phyloP scores from a whole-genome alignment of 1,140 invertebrate species.

The Agraylea sexmaculata region DNA sequence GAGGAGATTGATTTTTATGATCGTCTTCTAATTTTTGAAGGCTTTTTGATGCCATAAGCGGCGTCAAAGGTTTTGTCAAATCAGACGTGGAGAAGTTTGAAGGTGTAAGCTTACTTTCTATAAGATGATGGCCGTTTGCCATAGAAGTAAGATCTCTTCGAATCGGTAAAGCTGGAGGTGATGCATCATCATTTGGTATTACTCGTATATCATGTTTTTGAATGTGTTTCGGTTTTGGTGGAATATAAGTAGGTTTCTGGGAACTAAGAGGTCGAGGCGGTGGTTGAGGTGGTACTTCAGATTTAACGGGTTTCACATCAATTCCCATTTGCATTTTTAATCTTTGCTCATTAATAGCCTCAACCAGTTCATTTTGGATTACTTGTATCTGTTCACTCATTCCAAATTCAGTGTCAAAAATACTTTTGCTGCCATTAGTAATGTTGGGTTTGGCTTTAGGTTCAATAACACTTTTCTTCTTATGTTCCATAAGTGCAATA shows the following conservation, averaged over 20 bases:
- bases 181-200: slow-evolving; percentile 22
- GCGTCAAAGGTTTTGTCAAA: slow-evolving; percentile 7
- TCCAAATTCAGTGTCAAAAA: slow-evolving; percentile 20
- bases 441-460: slow-evolving; percentile 7
- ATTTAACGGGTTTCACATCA: slow-evolving; percentile 4
- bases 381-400: slow-evolving; percentile 23
- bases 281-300: slow-evolving; percentile 31
- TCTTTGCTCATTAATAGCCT: slow-evolving; percentile 17
- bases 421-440: slow-evolving; percentile 12
- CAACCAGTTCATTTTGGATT: slow-evolving; percentile 18
- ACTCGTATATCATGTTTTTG: slow-evolving; percentile 35
- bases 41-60: slow-evolving; percentile 14
- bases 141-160: slow-evolving; percentile 16
- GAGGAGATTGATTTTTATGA: slow-evolving; percentile 7
- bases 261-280: slow-evolving; percentile 29
- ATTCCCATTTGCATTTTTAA: slow-evolving; percentile 13
- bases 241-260: slow-evolving; percentile 20
- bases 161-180: slow-evolving; percentile 6
- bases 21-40: slow-evolving; percentile 17
- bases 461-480: slow-evolving; percentile 13
- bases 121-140: background rate
- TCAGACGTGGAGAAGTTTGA: slow-evolving; percentile 11
- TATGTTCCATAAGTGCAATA: slow-evolving; percentile 25
- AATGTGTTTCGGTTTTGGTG: slow-evolving; percentile 28
- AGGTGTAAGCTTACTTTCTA: slow-evolving; percentile 6